A percentile compares a stretch with the other conserved stretches of the same genome.
phyloP scores from a whole-genome alignment of 2,888 invertebrate species.

The Rhyacophila evoluta region DNA sequence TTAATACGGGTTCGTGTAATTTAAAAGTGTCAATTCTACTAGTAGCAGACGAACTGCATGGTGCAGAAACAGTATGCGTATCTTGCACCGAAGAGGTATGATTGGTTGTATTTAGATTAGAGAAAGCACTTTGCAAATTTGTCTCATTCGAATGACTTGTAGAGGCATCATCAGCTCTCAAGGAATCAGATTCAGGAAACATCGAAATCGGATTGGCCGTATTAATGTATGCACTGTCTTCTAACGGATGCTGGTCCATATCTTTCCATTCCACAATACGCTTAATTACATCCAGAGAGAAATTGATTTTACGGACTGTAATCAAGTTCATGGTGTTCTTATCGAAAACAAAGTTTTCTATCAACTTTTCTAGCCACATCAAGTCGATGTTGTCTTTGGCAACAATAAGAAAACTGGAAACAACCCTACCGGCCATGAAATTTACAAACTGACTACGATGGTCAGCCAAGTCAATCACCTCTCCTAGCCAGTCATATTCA shows the following conservation, averaged over 20 bases:
- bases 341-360: conserved; percentile 75
- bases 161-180: conserved; percentile 16
- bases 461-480: conserved; percentile 83
- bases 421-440: conserved; percentile 82
- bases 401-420: conserved; percentile 86
- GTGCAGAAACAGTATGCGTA: not conserved
- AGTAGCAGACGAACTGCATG: not conserved
- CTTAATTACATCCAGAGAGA: conserved; percentile 86
- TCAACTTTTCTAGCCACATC: conserved; percentile 82
- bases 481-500: conserved; percentile 86
- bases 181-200: conserved; percentile 61
- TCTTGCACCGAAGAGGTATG: not conserved
- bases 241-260: conserved; percentile 81
- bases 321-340: conserved; percentile 75
- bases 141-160: conserved; percentile 30
- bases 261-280: conserved; percentile 92
- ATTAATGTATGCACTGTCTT: conserved; percentile 72
- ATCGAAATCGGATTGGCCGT: conserved; percentile 61
- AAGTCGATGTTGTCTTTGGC: conserved; percentile 85
- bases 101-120: conserved; percentile 63
- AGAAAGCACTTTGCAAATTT: conserved; percentile 64
- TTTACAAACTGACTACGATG: conserved; percentile 84
- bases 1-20: conserved; percentile 65
- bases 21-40: conserved; percentile 58
- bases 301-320: conserved; percentile 82